phyloP scores from a whole-genome alignment of 1,140 invertebrate genomes.

The Eubasilissa regina region DNA sequence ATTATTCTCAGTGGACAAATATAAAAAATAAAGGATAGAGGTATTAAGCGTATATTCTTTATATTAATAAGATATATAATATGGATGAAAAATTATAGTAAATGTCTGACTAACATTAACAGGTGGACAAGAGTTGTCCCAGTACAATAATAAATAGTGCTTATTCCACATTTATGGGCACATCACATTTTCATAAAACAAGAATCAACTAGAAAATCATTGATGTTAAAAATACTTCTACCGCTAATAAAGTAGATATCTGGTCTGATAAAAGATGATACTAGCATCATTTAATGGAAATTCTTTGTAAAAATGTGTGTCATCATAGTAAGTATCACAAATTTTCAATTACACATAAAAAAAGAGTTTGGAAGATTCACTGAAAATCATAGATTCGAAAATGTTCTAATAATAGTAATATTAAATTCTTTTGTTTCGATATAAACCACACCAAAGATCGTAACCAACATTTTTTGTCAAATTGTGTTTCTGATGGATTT shows the following conservation, averaged over 20 bases:
- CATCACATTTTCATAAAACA: constrained; percentile 7
- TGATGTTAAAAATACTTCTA: background rate
- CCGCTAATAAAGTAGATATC: background rate
- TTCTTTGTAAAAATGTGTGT: constrained; percentile 16
- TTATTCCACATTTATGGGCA: constrained; percentile 4
- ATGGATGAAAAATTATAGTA: constrained; percentile 20
- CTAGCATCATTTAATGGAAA: background rate
- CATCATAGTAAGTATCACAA: constrained; percentile 22
- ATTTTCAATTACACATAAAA: background rate
- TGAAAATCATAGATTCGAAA: no score
- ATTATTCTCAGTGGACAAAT: constrained; percentile 12
- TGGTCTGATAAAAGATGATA: no score
- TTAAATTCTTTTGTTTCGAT: no score
- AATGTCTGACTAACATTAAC: constrained; percentile 28
- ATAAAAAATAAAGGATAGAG: constrained; percentile 24
- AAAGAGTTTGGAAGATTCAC: no score
- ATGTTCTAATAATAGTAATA: no score
- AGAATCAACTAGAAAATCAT: background rate
- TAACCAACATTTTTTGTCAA: no score
- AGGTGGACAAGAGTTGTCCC: constrained; percentile 13
- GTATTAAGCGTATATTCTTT: constrained; percentile 42
- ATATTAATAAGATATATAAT: constrained; percentile 12
- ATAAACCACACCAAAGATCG: no score
- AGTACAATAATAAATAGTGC: constrained; percentile 26
- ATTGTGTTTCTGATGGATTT: no score